Evolutionary conservation across 1,140 invertebrate species (phyloP).

Genomic region (Caerostris extrusa): DNA sequence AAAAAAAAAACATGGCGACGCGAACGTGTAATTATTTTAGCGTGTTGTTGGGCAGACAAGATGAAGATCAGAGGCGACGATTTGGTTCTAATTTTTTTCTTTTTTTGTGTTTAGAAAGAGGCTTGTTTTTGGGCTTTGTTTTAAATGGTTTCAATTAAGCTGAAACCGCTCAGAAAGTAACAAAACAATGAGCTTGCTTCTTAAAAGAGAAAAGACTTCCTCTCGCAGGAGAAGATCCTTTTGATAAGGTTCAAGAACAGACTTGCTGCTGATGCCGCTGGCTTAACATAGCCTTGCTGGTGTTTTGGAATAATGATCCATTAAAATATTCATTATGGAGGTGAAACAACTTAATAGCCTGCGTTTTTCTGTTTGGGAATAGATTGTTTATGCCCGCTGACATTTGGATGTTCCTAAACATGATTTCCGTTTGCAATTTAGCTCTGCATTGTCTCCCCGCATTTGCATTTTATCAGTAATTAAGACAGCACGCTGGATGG

Average conservation of each 20-base stretch:
- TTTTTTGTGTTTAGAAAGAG: not conserved
- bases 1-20: conserved; percentile 66
- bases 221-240: not conserved
- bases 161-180: conserved; percentile 8
- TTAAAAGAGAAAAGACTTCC: conserved; percentile 22
- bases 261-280: not conserved
- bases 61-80: conserved; percentile 35
- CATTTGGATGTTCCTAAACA: conserved; percentile 4
- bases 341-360: conserved; percentile 6
- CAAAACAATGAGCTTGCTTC: conserved; percentile 36
- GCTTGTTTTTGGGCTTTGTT: conserved; percentile 19
- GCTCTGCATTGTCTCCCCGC: not conserved
- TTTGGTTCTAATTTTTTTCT: conserved; percentile 35
- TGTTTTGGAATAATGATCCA: not conserved
- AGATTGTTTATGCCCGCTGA: not conserved
- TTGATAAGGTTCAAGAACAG: conserved; percentile 2
- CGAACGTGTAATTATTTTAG: conserved; percentile 68
- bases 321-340: conserved; percentile 21
- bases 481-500: not conserved
- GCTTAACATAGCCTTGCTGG: not conserved
- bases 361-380: not conserved
- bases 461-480: not conserved
- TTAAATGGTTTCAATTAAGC: conserved; percentile 44
- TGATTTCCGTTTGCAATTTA: conserved; percentile 12
- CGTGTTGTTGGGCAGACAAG: conserved; percentile 63